Conservation (phyloP, 2,888 invertebrate genomes). For the Rotaria socialis region DNA sequence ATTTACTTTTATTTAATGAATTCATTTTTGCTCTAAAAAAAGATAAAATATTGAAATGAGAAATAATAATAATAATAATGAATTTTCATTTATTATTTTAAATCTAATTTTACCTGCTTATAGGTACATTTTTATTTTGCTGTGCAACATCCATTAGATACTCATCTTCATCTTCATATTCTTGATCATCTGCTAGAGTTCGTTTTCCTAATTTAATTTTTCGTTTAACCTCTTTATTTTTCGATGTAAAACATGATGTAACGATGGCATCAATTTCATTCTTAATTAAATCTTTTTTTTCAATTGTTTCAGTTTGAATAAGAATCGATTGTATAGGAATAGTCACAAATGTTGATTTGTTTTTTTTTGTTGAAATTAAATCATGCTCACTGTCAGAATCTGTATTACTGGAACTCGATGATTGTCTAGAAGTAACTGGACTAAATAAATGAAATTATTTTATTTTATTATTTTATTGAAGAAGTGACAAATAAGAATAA, state of each 20-base stretch:
- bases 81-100: no score
- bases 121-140: not conserved
- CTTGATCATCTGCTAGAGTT: not conserved
- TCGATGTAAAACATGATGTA: slow-evolving; percentile 10
- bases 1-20: not conserved
- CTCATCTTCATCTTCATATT: slow-evolving; percentile 33
- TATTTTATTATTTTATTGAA: not conserved
- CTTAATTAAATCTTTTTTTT: not conserved
- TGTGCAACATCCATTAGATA: not conserved
- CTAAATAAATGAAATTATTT: not conserved
- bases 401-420: not conserved
- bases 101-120: not conserved
- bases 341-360: not conserved
- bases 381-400: not conserved
- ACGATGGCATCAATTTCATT: slow-evolving; percentile 11
- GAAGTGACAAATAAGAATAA: not conserved
- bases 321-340: not conserved
- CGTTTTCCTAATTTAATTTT: slow-evolving; percentile 30
- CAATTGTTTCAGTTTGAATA: not conserved
- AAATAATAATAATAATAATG: no score
- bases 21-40: not conserved
- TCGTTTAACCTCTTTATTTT: not conserved
- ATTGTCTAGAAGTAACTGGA: not conserved
- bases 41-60: not conserved
- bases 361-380: not conserved